Evolutionary conservation across 2,113 vertebrate genomes (phyloP), one percentile per base, ranked within the genome.

Genomic region (Spizaetus ornatus): DNA sequence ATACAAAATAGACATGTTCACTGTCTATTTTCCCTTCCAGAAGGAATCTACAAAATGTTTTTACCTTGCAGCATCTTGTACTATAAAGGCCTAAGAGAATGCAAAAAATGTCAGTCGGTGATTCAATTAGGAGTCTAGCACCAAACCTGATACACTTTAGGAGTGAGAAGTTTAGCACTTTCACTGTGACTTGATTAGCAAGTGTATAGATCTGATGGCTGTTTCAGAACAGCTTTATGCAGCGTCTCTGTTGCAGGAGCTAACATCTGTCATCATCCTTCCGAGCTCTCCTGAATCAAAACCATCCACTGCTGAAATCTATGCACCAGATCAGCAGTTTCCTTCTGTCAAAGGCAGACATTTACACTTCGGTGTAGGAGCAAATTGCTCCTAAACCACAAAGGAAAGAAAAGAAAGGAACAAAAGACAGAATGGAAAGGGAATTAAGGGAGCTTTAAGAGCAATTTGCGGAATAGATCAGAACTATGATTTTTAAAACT

Each of bases 41-140:
- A 73, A 84, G 20, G 50, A 88, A 83, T 58, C 32, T 38, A 66
- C 45, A 77, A 73, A 86, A 36, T 43, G 36, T 59, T 86, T 81
- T 65, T 73, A n/a, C 45, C 6, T 84, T 25, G 9, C 16, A 48
- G 26, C 2, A 0, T 71, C 71, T 56, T 70, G 3, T 52, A 79
- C 61, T 59, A n/a, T 25, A 73, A 85, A 82, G 38, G 18, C n/a
- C 32, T 47, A 70, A 66, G 31, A 94, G 84, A 94, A 90, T 86
- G 78, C 29, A 40, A 93, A 87, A 94, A 83, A 92, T 62, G 66
- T 69, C 61, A 42, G 19, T 40, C 13, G 8, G 43, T 55, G 36
- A 45, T 92, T 76, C 62, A 88, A 7, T 96, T 88, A 82, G 73
- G 70, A 76, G 97, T 97, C 97, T 97, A 96, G 69, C 96, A 90